Conservation (phyloP, 35 echinoderm and acorn worm species). For the Nesometra sesokonis region DNA sequence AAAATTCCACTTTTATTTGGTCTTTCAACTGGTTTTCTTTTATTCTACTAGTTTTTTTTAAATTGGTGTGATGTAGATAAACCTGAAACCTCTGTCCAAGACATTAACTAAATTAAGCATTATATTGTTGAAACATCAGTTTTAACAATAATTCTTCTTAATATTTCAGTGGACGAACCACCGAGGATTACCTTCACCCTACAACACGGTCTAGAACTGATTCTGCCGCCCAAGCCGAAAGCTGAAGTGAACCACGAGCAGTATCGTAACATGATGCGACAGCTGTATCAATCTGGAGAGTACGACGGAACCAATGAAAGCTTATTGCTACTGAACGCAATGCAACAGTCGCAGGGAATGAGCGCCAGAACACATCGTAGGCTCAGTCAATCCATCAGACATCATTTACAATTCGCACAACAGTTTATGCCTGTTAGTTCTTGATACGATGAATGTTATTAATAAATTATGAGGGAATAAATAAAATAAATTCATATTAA, state of each 20-base stretch:
- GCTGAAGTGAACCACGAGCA: slow-evolving; percentile 16
- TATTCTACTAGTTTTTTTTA: too few relatives aligned
- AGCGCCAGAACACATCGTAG: neutral
- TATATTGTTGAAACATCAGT: too few relatives aligned
- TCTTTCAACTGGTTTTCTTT: too few relatives aligned
- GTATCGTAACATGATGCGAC: slow-evolving; percentile 19
- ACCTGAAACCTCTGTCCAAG: too few relatives aligned
- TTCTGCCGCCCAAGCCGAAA: slow-evolving; percentile 68
- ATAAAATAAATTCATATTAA: too few relatives aligned
- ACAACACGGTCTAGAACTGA: slow-evolving; percentile 57
- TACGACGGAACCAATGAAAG: neutral
- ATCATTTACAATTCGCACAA: neutral
- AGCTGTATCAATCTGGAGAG: neutral
- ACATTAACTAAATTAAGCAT: too few relatives aligned
- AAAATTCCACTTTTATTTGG: too few relatives aligned
- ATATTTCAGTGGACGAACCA: slow-evolving; percentile 54
- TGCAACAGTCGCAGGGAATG: neutral
- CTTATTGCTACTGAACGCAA: neutral
- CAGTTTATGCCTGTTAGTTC: neutral
- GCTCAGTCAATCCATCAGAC: neutral
- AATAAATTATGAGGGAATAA: too few relatives aligned
- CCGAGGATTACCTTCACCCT: slow-evolving; percentile 62
- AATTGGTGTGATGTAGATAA: too few relatives aligned
- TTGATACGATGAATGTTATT: too few relatives aligned
- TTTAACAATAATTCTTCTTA: too few relatives aligned